These are phyloP conservation scores for Kryptolebias ocellatus DNA, from an alignment of 2,797 vertebrate species.

Conservation along the genomic window DNA sequence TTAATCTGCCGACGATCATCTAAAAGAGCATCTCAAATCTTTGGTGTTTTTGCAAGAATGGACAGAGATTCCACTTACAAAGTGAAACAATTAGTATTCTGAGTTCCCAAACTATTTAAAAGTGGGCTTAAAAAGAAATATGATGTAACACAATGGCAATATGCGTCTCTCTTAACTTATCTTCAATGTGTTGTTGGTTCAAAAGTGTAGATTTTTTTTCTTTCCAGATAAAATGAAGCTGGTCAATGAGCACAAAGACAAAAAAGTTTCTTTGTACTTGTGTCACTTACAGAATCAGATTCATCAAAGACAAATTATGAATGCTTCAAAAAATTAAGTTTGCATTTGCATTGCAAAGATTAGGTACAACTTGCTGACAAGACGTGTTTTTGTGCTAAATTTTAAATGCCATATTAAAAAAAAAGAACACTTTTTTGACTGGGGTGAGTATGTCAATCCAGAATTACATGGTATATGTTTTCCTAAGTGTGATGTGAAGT, in stretches of 20 bases:
- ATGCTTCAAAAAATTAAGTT: too few species aligned
- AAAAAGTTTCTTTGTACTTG: not conserved
- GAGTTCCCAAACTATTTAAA: not conserved
- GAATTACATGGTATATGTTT: conserved; percentile 16
- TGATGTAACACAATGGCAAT: not conserved
- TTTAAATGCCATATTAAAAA: not conserved
- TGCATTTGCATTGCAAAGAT: not conserved
- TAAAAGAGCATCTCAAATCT: not conserved
- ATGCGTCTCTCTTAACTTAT: not conserved
- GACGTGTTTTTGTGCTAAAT: not conserved
- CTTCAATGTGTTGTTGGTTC: not conserved
- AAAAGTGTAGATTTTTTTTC: not conserved
- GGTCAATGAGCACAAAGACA: not conserved
- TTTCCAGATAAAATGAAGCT: not conserved
- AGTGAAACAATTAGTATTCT: not conserved
- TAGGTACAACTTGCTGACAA: not conserved
- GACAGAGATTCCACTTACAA: not conserved
- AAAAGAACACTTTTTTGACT: not conserved
- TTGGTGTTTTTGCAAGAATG: not conserved
- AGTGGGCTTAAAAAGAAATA: not conserved
- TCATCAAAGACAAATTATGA: not conserved
- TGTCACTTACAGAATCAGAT: not conserved
- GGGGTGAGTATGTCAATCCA: conserved; percentile 3
- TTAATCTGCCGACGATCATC: not conserved
- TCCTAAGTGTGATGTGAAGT: conserved; percentile 29